Evolutionary conservation across 2,888 invertebrate species (phyloP).

Genomic region (Lampropteryx suffumata): DNA sequence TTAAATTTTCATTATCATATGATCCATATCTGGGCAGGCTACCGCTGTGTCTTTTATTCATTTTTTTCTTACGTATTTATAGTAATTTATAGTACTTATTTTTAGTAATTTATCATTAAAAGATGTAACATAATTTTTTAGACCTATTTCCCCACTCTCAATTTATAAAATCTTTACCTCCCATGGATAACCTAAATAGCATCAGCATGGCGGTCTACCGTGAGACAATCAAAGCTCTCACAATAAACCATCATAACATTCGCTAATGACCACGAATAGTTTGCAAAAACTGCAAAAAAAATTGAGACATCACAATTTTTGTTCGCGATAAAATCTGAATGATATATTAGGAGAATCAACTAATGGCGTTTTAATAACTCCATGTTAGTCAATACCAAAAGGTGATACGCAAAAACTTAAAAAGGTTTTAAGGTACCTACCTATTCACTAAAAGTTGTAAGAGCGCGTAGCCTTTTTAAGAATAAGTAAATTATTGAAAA

Average conservation of each 20-base stretch:
- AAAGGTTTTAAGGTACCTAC: background rate
- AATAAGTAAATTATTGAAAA: no score
- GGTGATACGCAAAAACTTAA: slow-evolving; percentile 42
- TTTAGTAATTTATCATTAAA: no score
- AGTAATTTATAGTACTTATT: no score
- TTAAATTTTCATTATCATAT: no score
- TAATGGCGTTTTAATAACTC: slow-evolving; percentile 80
- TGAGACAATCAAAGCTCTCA: slow-evolving; percentile 38
- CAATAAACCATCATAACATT: slow-evolving; percentile 51
- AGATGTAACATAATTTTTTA: no score
- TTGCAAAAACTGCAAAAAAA: slow-evolving; percentile 56
- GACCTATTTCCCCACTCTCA: background rate
- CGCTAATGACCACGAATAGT: slow-evolving; percentile 63
- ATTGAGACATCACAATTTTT: slow-evolving; percentile 70
- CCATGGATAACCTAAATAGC: slow-evolving; percentile 11
- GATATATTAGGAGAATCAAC: slow-evolving; percentile 72
- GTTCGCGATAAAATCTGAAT: slow-evolving; percentile 71
- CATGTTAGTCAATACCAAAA: slow-evolving; percentile 68
- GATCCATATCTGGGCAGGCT: no score
- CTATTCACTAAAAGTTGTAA: no score
- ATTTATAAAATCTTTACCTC: slow-evolving; percentile 16
- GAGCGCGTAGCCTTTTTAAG: no score
- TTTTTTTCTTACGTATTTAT: no score
- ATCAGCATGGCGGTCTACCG: slow-evolving; percentile 45
- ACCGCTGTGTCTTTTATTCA: no score